A percentile compares a stretch with the other conserved stretches of the same genome.
Conservation (phyloP, 2,888 invertebrate species). For the Acleris holmiana region DNA sequence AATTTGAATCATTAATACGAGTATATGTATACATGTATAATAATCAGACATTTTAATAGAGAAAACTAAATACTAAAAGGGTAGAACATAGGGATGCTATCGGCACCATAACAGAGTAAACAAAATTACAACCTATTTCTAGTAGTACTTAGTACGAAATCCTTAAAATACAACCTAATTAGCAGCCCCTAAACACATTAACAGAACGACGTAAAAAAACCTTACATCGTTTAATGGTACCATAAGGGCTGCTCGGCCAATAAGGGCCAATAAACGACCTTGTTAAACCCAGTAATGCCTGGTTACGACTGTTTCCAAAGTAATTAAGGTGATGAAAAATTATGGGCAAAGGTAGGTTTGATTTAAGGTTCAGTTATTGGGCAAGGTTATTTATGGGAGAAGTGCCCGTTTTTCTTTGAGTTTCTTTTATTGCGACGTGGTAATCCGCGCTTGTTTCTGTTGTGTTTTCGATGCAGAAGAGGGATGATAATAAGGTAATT, state of each 20-base stretch:
- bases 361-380: slow-evolving; percentile 22
- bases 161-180: slow-evolving; percentile 17
- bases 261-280: slow-evolving; percentile 22
- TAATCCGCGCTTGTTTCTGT: too few relatives aligned
- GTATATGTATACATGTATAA: too few relatives aligned
- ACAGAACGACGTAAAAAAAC: slow-evolving; percentile 8
- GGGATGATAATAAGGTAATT: too few relatives aligned
- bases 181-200: slow-evolving; percentile 25
- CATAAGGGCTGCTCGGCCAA: slow-evolving; percentile 9
- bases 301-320: slow-evolving; percentile 40
- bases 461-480: too few relatives aligned
- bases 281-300: slow-evolving; percentile 37
- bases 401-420: too few relatives aligned
- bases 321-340: slow-evolving; percentile 49
- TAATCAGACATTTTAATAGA: too few relatives aligned
- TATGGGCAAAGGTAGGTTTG: slow-evolving; percentile 38
- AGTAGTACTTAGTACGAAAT: background rate
- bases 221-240: slow-evolving; percentile 17
- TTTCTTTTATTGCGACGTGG: too few relatives aligned
- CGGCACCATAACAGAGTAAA: too few relatives aligned
- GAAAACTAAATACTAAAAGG: too few relatives aligned
- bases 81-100: too few relatives aligned
- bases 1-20: too few relatives aligned
- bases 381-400: slow-evolving; percentile 10
- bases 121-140: too few relatives aligned